phyloP scores from a whole-genome alignment of 1,140 invertebrate genomes.

The Pseudobourletiella spinata region DNA sequence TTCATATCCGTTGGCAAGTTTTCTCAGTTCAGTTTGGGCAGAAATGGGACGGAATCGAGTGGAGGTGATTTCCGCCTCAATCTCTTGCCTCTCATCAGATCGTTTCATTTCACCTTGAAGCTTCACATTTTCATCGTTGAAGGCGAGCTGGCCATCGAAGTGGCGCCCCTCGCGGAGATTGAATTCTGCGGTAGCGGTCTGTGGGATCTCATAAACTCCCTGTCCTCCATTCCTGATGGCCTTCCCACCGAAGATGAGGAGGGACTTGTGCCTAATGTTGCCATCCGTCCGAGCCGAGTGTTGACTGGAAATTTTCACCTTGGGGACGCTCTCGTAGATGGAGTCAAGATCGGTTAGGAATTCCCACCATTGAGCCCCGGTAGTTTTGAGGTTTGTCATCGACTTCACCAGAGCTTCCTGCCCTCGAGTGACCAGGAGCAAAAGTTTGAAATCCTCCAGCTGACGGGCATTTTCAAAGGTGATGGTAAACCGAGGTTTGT shows the following conservation, averaged over 20 bases:
- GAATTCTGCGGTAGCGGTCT: neutral
- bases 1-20: neutral
- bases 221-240: neutral
- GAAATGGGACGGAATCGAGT: conserved; percentile 2
- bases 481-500: conserved; percentile 7
- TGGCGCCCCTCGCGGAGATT: conserved; percentile 1
- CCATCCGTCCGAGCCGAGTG: neutral
- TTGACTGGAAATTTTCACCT: conserved; percentile 1
- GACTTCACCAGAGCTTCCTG: neutral
- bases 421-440: neutral
- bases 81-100: neutral
- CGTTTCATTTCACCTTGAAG: conserved; percentile 1
- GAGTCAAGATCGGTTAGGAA: neutral
- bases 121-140: conserved; percentile 4
- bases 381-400: neutral
- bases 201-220: neutral
- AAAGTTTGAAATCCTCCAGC: neutral
- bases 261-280: conserved; percentile 7
- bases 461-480: conserved; percentile 1
- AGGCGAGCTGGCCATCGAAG: neutral
- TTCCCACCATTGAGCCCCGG: conserved; percentile 1
- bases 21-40: neutral
- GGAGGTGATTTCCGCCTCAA: neutral
- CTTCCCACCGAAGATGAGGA: neutral
- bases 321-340: neutral